These are phyloP conservation scores for Aselliscus stoliczkanus DNA, from an alignment of 2,797 vertebrate species.

Conservation along the genomic window DNA sequence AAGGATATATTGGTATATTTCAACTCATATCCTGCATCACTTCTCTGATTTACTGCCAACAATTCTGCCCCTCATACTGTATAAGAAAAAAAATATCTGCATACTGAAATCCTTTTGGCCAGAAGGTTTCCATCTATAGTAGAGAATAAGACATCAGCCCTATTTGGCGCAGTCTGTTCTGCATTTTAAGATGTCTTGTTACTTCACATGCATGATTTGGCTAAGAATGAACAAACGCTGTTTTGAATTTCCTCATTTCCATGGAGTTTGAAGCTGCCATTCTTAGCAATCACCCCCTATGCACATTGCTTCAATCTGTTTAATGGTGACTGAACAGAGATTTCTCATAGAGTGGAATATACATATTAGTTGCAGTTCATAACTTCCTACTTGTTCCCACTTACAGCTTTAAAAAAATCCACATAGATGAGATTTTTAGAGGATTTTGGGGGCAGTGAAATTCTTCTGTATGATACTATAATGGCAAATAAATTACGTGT, in stretches of 20 bases:
- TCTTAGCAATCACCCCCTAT: conserved; percentile 16
- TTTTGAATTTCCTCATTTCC: conserved; percentile 38
- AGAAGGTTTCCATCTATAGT: not conserved
- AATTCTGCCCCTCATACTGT: not conserved
- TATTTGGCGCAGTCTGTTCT: not conserved
- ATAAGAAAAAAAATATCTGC: not conserved
- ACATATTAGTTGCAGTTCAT: not conserved
- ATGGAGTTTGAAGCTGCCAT: conserved; percentile 23
- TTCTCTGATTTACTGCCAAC: not conserved
- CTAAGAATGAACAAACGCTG: conserved; percentile 24
- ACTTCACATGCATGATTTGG: not conserved
- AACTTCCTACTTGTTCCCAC: not conserved
- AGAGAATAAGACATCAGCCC: not conserved
- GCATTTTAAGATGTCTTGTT: conserved; percentile 38
- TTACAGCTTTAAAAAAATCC: not conserved
- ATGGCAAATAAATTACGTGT: not conserved
- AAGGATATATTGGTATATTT: not conserved
- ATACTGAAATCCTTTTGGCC: conserved; percentile 20
- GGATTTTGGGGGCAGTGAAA: not conserved
- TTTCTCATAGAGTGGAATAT: conserved; percentile 23
- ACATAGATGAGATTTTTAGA: not conserved
- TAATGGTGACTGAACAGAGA: not conserved
- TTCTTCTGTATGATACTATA: not conserved
- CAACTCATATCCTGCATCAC: not conserved
- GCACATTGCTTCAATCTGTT: conserved; percentile 9